These are phyloP conservation scores for Nomada fucata DNA, from an alignment of 2,888 invertebrate genomes.

Conservation along the genomic window DNA sequence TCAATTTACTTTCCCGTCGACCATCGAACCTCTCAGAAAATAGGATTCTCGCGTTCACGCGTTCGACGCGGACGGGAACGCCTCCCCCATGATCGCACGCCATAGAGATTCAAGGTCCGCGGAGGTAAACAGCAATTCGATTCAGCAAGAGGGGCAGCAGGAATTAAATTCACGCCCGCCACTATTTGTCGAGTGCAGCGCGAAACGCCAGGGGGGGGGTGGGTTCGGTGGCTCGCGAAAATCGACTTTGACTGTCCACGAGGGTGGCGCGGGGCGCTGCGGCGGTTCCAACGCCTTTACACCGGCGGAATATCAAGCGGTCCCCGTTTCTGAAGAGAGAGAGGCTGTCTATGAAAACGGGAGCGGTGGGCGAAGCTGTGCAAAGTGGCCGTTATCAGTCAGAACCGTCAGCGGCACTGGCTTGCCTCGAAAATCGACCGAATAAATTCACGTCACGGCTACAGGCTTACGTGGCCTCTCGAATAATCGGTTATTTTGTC, in stretches of 20 bases:
- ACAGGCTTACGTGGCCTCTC: conserved; percentile 66
- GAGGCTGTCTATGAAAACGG: conserved; percentile 72
- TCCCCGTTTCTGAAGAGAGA: conserved; percentile 53
- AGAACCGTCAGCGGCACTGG: conserved; percentile 72
- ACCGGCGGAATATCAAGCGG: conserved; percentile 76
- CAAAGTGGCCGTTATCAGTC: conserved; percentile 74
- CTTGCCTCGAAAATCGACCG: conserved; percentile 73
- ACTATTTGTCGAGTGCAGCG: conserved; percentile 50
- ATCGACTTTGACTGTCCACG: conserved; percentile 48
- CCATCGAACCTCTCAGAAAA: no score
- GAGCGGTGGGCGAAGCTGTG: conserved; percentile 53
- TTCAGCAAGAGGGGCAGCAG: neutral
- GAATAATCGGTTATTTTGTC: conserved; percentile 72
- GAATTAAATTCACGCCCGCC: conserved; percentile 58
- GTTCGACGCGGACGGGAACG: neutral
- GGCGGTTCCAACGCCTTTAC: conserved; percentile 58
- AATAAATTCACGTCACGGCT: conserved; percentile 77
- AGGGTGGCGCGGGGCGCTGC: conserved; percentile 16
- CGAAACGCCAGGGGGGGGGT: conserved; percentile 3
- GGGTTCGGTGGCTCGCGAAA: conserved; percentile 27
- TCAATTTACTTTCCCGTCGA: neutral
- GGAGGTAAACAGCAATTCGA: conserved; percentile 58
- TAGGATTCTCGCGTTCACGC: no score
- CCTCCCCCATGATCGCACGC: conserved; percentile 1
- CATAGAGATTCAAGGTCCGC: conserved; percentile 44